phyloP scores from a whole-genome alignment of 2,888 invertebrate species.

The Hydrotaea cyrtoneurina region DNA sequence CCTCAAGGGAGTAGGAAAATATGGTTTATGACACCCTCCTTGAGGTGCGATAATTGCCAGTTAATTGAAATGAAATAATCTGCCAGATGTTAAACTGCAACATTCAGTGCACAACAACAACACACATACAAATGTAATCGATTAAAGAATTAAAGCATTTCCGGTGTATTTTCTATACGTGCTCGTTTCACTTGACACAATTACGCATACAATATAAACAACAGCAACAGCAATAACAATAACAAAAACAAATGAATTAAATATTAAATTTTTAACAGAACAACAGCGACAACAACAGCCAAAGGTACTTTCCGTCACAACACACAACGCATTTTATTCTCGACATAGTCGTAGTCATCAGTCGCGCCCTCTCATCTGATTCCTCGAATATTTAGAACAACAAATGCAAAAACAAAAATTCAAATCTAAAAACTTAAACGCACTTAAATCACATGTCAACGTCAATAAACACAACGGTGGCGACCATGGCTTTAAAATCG shows the following conservation, averaged over 20 bases:
- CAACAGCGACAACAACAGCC: neutral
- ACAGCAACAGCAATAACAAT: neutral
- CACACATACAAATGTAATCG: too few relatives aligned
- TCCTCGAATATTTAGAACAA: constrained; percentile 2
- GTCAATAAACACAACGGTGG: constrained; percentile 37
- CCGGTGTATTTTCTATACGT: constrained; percentile 52
- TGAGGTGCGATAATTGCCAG: too few relatives aligned
- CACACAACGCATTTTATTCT: neutral
- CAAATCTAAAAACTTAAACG: constrained; percentile 30
- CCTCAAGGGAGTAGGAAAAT: too few relatives aligned
- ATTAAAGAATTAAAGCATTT: constrained; percentile 64
- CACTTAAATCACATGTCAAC: constrained; percentile 57
- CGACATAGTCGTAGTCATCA: too few relatives aligned
- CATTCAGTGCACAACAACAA: constrained; percentile 9
- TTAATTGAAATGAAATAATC: neutral
- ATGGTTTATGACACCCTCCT: too few relatives aligned
- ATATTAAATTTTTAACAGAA: constrained; percentile 50
- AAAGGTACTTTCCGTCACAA: constrained; percentile 28
- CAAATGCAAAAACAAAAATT: neutral
- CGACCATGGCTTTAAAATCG: constrained; percentile 12
- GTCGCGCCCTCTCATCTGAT: constrained; percentile 11
- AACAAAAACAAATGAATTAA: constrained; percentile 53
- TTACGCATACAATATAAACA: neutral
- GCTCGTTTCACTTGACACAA: neutral
- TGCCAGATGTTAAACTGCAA: too few relatives aligned